Evolutionary conservation across 2,113 vertebrate genomes (phyloP).

Genomic region (Sphyrna mokarran): DNA sequence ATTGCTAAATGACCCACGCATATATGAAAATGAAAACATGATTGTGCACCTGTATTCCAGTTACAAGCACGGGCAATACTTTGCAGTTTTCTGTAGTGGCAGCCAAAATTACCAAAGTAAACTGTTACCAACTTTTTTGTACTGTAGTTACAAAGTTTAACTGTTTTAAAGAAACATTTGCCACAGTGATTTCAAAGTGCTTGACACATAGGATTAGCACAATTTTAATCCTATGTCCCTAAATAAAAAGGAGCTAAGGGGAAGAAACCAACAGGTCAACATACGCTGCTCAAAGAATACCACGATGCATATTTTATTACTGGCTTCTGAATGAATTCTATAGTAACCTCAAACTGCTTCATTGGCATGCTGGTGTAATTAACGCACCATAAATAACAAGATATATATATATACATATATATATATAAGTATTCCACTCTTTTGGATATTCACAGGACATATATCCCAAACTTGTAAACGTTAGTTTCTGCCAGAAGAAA

Average conservation of each 20-base stretch:
- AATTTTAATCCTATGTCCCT: neutral
- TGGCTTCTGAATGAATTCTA: neutral
- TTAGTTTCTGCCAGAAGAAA: neutral
- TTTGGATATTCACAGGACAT: neutral
- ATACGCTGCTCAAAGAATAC: neutral
- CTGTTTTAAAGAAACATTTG: neutral
- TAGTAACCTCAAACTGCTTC: neutral
- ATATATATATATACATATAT: neutral
- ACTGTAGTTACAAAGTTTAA: neutral
- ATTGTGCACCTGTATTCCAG: neutral
- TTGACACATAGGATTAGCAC: neutral
- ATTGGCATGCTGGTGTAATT: neutral
- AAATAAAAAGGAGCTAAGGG: neutral
- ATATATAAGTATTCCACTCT: neutral
- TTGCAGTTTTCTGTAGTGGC: neutral
- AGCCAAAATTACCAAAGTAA: neutral
- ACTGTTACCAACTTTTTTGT: neutral
- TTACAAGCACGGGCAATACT: neutral
- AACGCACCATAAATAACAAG: neutral
- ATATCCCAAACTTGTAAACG: neutral
- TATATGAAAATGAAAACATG: neutral
- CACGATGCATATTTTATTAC: neutral
- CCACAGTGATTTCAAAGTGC: neutral
- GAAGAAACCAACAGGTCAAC: neutral
- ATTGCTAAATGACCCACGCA: neutral